Conservation (phyloP, 2,113 vertebrate genomes). For the Myotis lucifugus region DNA sequence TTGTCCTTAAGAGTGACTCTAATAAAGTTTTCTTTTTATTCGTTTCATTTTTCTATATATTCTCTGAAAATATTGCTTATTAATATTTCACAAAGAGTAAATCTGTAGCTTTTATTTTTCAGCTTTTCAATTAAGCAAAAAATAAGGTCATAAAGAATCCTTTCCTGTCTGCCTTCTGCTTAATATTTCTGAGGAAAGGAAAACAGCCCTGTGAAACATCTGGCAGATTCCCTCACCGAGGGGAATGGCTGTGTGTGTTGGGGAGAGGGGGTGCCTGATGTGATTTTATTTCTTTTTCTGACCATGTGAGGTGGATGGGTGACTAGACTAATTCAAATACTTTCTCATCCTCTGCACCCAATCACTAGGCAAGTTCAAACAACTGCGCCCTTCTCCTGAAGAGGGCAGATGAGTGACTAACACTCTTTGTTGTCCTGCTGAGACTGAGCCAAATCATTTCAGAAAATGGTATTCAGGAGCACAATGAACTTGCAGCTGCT, state of each 20-base stretch:
- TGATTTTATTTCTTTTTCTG: background rate
- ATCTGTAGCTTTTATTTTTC: background rate
- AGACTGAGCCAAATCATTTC: background rate
- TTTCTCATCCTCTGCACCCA: background rate
- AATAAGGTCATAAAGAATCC: background rate
- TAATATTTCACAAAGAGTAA: conserved; percentile 44
- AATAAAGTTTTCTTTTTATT: conserved; percentile 48
- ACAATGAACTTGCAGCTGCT: conserved; percentile 75
- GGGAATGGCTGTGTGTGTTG: accelerated
- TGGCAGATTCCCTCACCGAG: background rate
- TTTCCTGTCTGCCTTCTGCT: conserved; percentile 22
- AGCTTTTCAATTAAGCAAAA: conserved; percentile 47
- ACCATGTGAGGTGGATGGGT: background rate
- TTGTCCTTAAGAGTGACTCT: conserved; percentile 45
- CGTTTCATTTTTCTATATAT: conserved; percentile 19
- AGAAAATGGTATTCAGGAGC: conserved; percentile 63
- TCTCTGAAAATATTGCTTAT: background rate
- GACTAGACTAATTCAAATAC: background rate
- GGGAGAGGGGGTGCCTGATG: background rate
- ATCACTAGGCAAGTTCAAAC: conserved; percentile 37
- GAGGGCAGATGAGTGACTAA: conserved; percentile 13
- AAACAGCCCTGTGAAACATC: background rate
- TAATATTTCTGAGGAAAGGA: background rate
- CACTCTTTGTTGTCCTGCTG: background rate
- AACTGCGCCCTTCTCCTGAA: background rate